These are phyloP conservation scores for Heterotis niloticus DNA, from an alignment of 2,113 vertebrate genomes.

Conservation along the genomic window DNA sequence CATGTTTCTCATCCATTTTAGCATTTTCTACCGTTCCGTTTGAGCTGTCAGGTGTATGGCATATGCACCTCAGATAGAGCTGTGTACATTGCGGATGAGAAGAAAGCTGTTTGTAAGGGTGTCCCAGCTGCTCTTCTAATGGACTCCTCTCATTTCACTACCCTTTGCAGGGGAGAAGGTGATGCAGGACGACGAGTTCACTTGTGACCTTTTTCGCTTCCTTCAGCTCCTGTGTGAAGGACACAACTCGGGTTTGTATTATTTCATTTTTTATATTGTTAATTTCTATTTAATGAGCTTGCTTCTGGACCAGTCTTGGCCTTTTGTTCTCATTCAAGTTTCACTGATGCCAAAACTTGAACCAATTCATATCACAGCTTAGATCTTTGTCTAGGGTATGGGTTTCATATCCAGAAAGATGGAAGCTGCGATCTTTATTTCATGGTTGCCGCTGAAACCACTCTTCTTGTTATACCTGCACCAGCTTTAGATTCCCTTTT, in stretches of 20 bases:
- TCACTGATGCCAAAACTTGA: no score
- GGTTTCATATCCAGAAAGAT: neutral
- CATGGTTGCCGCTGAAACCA: neutral
- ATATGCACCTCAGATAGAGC: conserved; percentile 57
- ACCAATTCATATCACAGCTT: no score
- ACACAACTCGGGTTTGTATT: conserved; percentile 85
- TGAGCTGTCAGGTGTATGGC: conserved; percentile 53
- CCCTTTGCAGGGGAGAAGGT: conserved; percentile 86
- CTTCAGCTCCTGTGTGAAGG: conserved; percentile 93
- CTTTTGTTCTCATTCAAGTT: no score
- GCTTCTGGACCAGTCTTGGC: no score
- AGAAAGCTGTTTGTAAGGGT: neutral
- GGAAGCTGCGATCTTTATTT: neutral
- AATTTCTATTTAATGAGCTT: no score
- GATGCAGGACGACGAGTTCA: conserved; percentile 93
- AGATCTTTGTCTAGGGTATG: no score
- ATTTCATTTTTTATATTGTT: neutral
- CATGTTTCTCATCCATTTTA: conserved; percentile 31
- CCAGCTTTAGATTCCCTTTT: neutral
- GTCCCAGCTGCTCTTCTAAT: conserved; percentile 4
- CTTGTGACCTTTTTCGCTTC: conserved; percentile 95
- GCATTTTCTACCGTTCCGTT: conserved; percentile 16
- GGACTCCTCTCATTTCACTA: conserved; percentile 42
- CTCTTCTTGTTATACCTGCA: neutral
- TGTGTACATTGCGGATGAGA: conserved; percentile 30